phyloP scores from a whole-genome alignment of 2,113 vertebrate genomes.

The Dascyllus trimaculatus region DNA sequence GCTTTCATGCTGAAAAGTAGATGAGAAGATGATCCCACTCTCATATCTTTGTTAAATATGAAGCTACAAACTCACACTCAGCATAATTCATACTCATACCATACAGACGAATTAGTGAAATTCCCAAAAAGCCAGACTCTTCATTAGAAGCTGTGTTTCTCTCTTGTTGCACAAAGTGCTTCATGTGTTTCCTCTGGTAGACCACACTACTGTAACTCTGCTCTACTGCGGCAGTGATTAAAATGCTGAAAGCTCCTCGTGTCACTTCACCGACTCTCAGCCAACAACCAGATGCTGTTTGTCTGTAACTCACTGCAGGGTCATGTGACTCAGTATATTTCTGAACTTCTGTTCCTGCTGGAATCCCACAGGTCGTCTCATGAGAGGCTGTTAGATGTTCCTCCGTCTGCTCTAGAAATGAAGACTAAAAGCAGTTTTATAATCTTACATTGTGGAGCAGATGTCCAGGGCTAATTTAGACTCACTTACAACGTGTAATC shows the following conservation, averaged over 20 bases:
- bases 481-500: no score
- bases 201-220: neutral
- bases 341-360: conserved; percentile 32
- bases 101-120: no score
- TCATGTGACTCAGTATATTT: conserved; percentile 41
- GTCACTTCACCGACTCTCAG: conserved; percentile 5
- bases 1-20: neutral
- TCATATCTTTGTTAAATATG: no score
- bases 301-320: conserved; percentile 6
- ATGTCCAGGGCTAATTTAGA: neutral
- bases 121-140: no score
- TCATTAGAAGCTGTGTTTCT: no score
- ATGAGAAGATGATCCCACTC: neutral
- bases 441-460: conserved; percentile 13
- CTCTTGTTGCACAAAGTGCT: no score
- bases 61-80: no score
- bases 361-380: conserved; percentile 34
- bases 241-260: neutral
- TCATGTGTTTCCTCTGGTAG: no score
- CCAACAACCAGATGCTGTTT: conserved; percentile 1
- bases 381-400: conserved; percentile 10
- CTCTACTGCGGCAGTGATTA: conserved; percentile 12
- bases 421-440: neutral
- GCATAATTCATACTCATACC: no score
- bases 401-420: conserved; percentile 37